These are phyloP conservation scores for Phoenicopterus ruber DNA, from an alignment of 2,113 vertebrate species.

Conservation along the genomic window DNA sequence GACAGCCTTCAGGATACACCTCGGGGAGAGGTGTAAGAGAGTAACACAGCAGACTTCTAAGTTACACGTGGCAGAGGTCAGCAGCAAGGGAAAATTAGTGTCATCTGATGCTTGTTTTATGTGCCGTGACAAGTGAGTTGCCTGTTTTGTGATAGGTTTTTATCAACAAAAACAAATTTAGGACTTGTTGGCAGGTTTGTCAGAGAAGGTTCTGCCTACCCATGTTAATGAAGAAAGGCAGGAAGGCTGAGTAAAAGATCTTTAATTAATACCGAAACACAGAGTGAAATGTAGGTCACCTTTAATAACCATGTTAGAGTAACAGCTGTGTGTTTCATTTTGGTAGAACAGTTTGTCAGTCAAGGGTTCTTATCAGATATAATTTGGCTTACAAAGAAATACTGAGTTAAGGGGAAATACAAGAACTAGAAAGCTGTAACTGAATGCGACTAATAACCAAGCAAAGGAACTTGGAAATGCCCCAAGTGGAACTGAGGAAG, in stretches of 20 bases:
- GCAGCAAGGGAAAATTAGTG: not conserved
- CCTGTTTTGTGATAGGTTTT: not conserved
- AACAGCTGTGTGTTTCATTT: not conserved
- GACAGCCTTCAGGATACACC: not conserved
- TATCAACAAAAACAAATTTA: not conserved
- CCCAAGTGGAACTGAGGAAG: not conserved
- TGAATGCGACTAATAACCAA: not conserved
- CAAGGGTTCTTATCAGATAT: not conserved
- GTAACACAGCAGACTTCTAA: not conserved
- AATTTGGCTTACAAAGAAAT: not conserved
- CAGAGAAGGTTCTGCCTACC: not conserved
- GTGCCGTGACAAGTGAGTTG: not conserved
- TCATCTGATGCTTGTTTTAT: not conserved
- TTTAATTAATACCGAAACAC: constrained; percentile 14
- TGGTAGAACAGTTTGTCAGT: not conserved
- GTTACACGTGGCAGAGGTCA: not conserved
- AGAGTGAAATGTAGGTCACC: constrained; percentile 18
- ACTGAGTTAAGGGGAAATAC: not conserved
- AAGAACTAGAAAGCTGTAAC: not conserved
- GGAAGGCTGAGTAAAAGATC: not conserved
- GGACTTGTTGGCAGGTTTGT: not conserved
- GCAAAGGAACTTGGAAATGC: not conserved
- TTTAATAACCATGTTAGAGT: not conserved
- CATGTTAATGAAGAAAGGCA: not conserved
- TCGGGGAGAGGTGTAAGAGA: not conserved